Conservation (phyloP, 2,797 vertebrate species). For the Pseudomugil tenellus region DNA sequence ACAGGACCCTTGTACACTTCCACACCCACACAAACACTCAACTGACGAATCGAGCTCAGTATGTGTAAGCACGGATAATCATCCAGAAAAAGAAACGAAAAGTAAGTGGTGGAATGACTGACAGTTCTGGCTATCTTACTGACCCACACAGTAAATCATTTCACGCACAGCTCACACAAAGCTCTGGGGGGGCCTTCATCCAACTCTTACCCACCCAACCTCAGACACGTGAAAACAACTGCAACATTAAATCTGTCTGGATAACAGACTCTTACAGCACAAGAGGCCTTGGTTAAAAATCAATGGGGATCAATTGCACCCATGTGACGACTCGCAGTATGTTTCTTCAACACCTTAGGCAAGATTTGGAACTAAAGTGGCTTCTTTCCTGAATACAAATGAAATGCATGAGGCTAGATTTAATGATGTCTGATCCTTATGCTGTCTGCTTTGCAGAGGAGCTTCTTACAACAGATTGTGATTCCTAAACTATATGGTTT, state of each 20-base stretch:
- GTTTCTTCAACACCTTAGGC: constrained; percentile 41
- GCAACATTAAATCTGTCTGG: constrained; percentile 44
- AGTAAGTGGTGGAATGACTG: constrained; percentile 44
- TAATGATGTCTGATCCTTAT: constrained; percentile 38
- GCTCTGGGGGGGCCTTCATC: constrained; percentile 26
- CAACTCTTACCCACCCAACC: constrained; percentile 35
- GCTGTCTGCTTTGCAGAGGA: constrained; percentile 28
- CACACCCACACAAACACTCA: background rate
- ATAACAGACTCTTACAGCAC: constrained; percentile 36
- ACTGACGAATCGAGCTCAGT: constrained; percentile 13
- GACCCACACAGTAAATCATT: constrained; percentile 57
- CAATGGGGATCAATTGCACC: constrained; percentile 49
- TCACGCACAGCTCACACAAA: constrained; percentile 36
- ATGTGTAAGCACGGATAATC: constrained; percentile 32
- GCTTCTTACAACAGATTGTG: constrained; percentile 33
- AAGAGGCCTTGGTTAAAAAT: constrained; percentile 44
- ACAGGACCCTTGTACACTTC: background rate
- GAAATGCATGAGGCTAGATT: constrained; percentile 38
- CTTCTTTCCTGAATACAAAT: constrained; percentile 60
- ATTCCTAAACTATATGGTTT: constrained; percentile 22
- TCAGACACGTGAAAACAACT: constrained; percentile 41
- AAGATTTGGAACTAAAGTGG: constrained; percentile 24
- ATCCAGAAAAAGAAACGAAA: constrained; percentile 33
- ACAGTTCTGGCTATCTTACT: constrained; percentile 53
- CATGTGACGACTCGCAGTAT: constrained; percentile 25